These are phyloP conservation scores for Cerceris ruficornis DNA, from an alignment of 2,888 invertebrate genomes.

Conservation along the genomic window DNA sequence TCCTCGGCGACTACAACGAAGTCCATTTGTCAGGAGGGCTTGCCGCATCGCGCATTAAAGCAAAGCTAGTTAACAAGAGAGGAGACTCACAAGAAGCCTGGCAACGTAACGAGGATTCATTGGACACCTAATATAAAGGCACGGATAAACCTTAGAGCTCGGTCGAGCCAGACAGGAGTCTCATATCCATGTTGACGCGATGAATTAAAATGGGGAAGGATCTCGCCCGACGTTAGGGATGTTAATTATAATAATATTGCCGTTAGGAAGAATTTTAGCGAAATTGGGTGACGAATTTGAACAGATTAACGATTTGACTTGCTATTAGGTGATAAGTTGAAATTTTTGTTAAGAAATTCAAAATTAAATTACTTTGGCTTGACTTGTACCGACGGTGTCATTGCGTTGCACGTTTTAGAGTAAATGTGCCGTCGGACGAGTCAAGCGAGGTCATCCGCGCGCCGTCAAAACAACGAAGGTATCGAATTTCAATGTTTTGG, in stretches of 20 bases:
- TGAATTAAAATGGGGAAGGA: conserved; percentile 20
- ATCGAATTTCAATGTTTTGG: too few relatives aligned
- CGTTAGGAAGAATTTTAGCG: too few relatives aligned
- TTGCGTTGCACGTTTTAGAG: too few relatives aligned
- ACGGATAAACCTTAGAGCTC: conserved; percentile 22
- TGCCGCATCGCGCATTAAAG: conserved; percentile 36
- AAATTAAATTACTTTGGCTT: conserved; percentile 1
- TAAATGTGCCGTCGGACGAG: too few relatives aligned
- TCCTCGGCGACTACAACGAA: conserved; percentile 28
- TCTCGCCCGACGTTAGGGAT: neutral
- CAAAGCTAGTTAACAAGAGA: conserved; percentile 32
- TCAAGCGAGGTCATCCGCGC: too few relatives aligned
- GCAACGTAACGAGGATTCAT: conserved; percentile 57
- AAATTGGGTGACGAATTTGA: too few relatives aligned
- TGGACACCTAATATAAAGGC: conserved; percentile 22
- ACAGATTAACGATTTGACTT: too few relatives aligned
- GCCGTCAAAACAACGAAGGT: too few relatives aligned
- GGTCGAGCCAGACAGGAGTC: neutral
- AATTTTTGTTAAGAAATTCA: too few relatives aligned
- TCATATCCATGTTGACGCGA: conserved; percentile 6
- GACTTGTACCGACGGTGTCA: too few relatives aligned
- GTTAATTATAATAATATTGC: neutral
- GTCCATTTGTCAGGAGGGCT: conserved; percentile 50
- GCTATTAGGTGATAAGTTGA: too few relatives aligned
- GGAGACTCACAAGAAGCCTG: conserved; percentile 32